Evolutionary conservation across 53 echinoderm and acorn worm species (phyloP), one percentile per base, ranked within the genome.

Genomic region (Apostichopus leukothele): DNA sequence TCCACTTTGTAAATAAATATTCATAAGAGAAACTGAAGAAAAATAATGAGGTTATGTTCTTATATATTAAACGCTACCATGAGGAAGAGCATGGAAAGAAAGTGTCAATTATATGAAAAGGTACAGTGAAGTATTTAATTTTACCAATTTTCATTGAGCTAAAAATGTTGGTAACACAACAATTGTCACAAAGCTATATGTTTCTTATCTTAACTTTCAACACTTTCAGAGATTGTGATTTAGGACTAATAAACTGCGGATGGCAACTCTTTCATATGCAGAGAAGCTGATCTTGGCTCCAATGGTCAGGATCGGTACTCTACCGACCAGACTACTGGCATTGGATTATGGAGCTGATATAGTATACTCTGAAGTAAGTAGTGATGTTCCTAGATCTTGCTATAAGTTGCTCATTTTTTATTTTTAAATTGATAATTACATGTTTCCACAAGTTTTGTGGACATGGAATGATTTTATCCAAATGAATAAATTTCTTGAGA

Each of bases 281-380:
- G 94, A 95, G 78, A 96, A 96, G 87, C 86, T 95, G 18, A 96
- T 96, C 83, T 84, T 96, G 21, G 97, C 97, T 25, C 97, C 97
- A 3, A 96, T 96, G 97, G 97, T 96, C 66, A 89, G 97, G 83
- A 88, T 93, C 50, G 95, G 97, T 25, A 95, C 97, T 5, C 89
- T 96, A 67, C 97, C 97, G 52, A 91, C 91, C 6, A 90, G 97
- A 83, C 94, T 96, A 2, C 71, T 96, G 53, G 95, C 97, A 2
- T 73, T 96, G 67, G 97, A 96, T 52, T 96, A 95, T 87, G 97
- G 97, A 75, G 97, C 97, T 21, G 97, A 96, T 83, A 96, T 96
- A 83, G 97, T 96, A 1, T 95, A 96, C 74, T 94, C 93, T 92
- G 91, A 94, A 91, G 96, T 96, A 92, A 78, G 78, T 23, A 0